These are phyloP conservation scores for Drosophila tripunctata DNA, from an alignment of 2,888 invertebrate genomes.

Conservation along the genomic window DNA sequence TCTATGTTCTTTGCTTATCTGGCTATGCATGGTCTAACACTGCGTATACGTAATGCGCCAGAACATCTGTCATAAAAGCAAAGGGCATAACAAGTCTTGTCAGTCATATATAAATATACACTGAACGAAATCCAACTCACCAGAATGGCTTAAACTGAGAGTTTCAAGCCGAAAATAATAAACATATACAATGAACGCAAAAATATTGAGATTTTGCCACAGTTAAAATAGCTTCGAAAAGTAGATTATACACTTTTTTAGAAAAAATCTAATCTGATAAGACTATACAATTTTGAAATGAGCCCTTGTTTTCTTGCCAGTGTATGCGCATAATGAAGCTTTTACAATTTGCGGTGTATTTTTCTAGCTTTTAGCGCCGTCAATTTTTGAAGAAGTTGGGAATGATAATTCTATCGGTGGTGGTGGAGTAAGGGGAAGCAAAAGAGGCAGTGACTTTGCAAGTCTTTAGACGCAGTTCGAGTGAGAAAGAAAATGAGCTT, in stretches of 20 bases:
- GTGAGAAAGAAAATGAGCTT: constrained; percentile 1
- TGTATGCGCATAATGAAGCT: constrained; percentile 14
- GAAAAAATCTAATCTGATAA: no score
- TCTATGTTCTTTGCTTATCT: not conserved
- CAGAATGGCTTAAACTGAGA: not conserved
- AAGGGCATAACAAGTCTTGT: not conserved
- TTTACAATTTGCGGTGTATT: constrained; percentile 19
- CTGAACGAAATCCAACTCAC: not conserved
- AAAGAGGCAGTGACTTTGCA: constrained; percentile 2
- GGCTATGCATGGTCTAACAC: not conserved
- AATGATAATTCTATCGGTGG: not conserved
- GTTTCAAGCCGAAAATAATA: no score
- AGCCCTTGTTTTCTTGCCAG: not conserved
- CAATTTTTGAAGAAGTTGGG: constrained; percentile 14
- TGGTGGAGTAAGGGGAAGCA: no score
- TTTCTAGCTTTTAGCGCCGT: constrained; percentile 18
- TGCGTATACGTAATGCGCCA: constrained; percentile 29
- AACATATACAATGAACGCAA: no score
- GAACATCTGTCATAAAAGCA: constrained; percentile 26
- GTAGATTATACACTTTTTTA: no score
- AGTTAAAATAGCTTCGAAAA: no score
- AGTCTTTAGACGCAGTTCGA: constrained; percentile 2
- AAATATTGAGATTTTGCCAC: no score
- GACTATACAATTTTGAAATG: not conserved
- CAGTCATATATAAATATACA: not conserved